A percentile compares a stretch with the other conserved stretches of the same genome.
Conservation (phyloP, 2,797 vertebrate species). For the Mormyrus proboscirostris region DNA sequence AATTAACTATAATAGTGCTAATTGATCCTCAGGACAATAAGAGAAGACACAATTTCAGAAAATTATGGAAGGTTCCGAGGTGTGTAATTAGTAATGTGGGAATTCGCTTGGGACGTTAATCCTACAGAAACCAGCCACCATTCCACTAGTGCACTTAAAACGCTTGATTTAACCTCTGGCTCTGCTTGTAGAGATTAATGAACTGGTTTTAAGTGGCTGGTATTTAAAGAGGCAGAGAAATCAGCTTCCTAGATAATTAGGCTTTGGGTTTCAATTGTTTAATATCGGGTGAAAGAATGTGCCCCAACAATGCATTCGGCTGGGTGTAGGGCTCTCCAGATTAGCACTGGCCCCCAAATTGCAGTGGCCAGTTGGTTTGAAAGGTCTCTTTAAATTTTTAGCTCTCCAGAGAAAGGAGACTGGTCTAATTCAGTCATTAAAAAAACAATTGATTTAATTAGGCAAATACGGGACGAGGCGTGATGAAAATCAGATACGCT, state of each 20-base stretch:
- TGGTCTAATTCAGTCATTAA: constrained; percentile 13
- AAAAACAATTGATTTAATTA: constrained; percentile 11
- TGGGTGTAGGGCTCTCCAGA: constrained; percentile 17
- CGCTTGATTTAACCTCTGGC: constrained; percentile 21
- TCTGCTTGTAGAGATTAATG: constrained; percentile 24
- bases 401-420: constrained; percentile 12
- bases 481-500: background rate
- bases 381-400: constrained; percentile 19
- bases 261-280: constrained; percentile 22
- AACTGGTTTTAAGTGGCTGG: constrained; percentile 8
- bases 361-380: constrained; percentile 5
- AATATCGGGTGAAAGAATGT: constrained; percentile 24
- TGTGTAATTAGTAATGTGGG: constrained; percentile 1
- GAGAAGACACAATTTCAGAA: background rate
- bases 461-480: background rate
- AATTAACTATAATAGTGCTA: background rate
- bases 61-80: background rate
- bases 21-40: background rate
- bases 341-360: constrained; percentile 8
- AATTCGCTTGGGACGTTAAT: background rate
- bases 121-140: background rate
- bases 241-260: background rate
- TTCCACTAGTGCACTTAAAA: background rate
- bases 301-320: background rate
- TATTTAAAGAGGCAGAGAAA: constrained; percentile 15